These are phyloP conservation scores for Stichopus horrens DNA, from an alignment of 53 echinoderm and acorn worm species.

Conservation along the genomic window DNA sequence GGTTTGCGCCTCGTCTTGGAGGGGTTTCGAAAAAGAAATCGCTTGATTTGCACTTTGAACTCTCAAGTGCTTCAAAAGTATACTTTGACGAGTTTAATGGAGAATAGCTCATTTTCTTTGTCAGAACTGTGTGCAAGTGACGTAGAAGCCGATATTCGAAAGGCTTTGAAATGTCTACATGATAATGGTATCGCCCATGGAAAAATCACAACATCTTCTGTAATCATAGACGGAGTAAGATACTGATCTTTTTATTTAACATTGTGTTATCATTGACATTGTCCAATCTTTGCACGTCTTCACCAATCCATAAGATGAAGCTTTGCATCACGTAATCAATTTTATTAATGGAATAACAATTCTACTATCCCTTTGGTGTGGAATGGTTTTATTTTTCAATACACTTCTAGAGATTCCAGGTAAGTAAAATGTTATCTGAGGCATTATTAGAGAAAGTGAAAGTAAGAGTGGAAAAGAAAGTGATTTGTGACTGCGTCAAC, in stretches of 20 bases:
- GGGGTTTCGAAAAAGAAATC: conserved; percentile 14
- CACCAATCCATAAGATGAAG: too few species aligned
- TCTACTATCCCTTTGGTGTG: not conserved
- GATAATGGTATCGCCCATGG: not conserved
- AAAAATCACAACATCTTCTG: not conserved
- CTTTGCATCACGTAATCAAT: not conserved
- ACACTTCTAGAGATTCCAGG: too few species aligned
- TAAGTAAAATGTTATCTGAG: too few species aligned
- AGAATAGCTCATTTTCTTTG: not conserved
- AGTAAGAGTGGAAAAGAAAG: too few species aligned
- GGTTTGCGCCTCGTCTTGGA: not conserved
- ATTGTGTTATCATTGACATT: not conserved
- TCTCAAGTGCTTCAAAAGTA: not conserved
- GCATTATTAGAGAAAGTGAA: too few species aligned
- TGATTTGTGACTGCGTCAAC: too few species aligned
- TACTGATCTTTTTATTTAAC: not conserved
- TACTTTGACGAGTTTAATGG: not conserved
- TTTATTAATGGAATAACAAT: too few species aligned
- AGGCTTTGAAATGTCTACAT: not conserved
- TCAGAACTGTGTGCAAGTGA: not conserved
- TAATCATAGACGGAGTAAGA: not conserved
- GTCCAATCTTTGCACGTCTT: not conserved
- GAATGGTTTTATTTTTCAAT: not conserved
- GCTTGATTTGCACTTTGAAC: not conserved
- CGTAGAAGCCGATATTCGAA: not conserved